Base-by-base conservation (phyloP, 2,113 vertebrate species). In the Hippolais icterina region DNA sequence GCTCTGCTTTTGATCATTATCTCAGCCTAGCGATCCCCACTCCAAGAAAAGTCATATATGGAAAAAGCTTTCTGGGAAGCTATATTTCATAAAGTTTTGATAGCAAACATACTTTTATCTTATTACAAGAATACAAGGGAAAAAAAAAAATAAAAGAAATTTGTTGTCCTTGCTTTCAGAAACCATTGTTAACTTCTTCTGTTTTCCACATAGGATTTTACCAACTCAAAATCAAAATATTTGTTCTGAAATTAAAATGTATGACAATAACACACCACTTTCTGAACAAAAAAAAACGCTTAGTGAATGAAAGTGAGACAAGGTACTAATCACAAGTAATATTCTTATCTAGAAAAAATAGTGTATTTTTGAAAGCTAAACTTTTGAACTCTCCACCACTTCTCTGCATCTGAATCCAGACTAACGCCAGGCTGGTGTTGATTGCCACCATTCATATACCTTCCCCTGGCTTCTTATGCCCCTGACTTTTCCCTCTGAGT, bases 11-110 rank as follows among this genome's bases (percentile, higher is more conserved):
- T 12, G 10, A 8, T 56, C 4, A 0, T 54, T 8, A 8, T 25
- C 72, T 77, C 63, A 72, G 3, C 17, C 12, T 20, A 42, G 31
- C 1, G 16, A 39, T 6, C 4, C 5, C 11, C 10, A 47, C 4
- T 16, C 68, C 29, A 6, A 5, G 44, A 82, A 65, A 75, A 27
- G 3, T 15, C 2, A 3, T 31, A 35, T 19, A 22, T 0, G 0
- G 24, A 60, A 80, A 69, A 52, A 89, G 10, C 13, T 41, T 86
- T 72, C 53, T 52, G 50, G 10, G 49, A 66, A 88, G 13, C 12
- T 35, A 6, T 5, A 4, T 69, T 72, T 59, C 42, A 42, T 13
- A 5, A 29, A 50, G 1, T 50, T 71, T 71, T 75, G 27, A 13
- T 54, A 54, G 22, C 11, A 63, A 93, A 53, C 1, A 8, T 53